Conservation (phyloP, 1,140 invertebrate genomes). For the Doryteuthis pealeii region DNA sequence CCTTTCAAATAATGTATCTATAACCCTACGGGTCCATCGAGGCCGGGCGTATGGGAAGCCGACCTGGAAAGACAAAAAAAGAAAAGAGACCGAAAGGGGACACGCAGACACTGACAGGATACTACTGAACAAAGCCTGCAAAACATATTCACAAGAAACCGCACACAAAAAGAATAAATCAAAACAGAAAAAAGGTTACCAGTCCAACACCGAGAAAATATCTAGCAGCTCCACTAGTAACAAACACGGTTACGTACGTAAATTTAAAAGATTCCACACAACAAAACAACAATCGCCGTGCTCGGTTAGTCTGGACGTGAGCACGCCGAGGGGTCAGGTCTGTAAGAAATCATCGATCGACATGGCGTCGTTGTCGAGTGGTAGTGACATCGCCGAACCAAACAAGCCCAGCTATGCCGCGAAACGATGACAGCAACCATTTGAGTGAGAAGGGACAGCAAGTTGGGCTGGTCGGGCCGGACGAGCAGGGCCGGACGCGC, state of each 20-base stretch:
- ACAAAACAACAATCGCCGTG: neutral
- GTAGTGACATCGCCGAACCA: neutral
- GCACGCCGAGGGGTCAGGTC: neutral
- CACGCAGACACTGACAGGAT: neutral
- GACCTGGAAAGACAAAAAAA: neutral
- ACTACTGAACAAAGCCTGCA: neutral
- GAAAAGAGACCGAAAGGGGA: neutral
- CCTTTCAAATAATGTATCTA: conserved; percentile 69
- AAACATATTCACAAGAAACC: neutral
- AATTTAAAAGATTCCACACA: neutral
- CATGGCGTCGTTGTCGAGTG: neutral
- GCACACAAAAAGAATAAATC: neutral
- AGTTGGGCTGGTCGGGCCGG: neutral
- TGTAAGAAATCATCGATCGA: neutral
- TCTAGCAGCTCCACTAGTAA: too few species aligned
- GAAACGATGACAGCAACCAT: neutral
- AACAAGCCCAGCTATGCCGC: neutral
- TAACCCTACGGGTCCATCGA: conserved; percentile 89
- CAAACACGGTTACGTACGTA: neutral
- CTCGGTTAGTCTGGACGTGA: neutral
- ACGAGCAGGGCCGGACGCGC: neutral
- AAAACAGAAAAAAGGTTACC: neutral
- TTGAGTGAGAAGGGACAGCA: neutral
- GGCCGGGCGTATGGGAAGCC: conserved; percentile 59
- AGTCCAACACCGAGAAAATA: neutral